A percentile compares a stretch with the other conserved stretches of the same genome.
Evolutionary conservation across 2,888 invertebrate species (phyloP).

Genomic region (Drosophila paranaensis): DNA sequence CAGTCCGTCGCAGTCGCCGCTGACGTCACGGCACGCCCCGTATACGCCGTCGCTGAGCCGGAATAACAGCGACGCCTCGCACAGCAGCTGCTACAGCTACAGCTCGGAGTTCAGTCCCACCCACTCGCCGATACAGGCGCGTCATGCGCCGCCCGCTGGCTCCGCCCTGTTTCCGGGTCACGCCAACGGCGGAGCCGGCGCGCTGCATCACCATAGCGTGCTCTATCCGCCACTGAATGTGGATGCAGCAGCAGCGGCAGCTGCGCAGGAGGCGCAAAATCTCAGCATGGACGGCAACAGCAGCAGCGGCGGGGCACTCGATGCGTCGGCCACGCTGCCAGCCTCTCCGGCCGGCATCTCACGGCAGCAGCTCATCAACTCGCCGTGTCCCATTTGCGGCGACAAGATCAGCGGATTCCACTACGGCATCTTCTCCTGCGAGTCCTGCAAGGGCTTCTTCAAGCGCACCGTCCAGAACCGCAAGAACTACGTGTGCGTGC

Average conservation of each 20-base stretch:
- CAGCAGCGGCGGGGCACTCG: slow-evolving; percentile 34
- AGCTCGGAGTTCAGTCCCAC: slow-evolving; percentile 93
- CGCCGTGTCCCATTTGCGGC: slow-evolving; percentile 97
- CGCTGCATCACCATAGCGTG: slow-evolving; percentile 86
- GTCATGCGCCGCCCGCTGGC: slow-evolving; percentile 84
- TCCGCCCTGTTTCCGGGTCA: slow-evolving; percentile 55
- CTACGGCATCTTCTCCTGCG: slow-evolving; percentile 99
- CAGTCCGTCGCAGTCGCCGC: slow-evolving; percentile 94
- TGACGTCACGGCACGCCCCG: slow-evolving; percentile 92
- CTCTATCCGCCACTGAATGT: slow-evolving; percentile 86
- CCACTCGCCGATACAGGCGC: slow-evolving; percentile 93
- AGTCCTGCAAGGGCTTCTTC: slow-evolving; percentile 99
- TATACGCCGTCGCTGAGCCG: slow-evolving; percentile 93
- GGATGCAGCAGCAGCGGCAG: slow-evolving; percentile 43
- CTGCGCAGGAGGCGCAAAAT: slow-evolving; percentile 72
- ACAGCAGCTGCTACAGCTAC: slow-evolving; percentile 94
- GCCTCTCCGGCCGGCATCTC: slow-evolving; percentile 90
- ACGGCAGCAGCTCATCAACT: slow-evolving; percentile 94
- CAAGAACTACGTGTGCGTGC: slow-evolving; percentile 97
- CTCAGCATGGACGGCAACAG: slow-evolving; percentile 74
- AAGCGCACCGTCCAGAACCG: slow-evolving; percentile 99
- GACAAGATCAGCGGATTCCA: slow-evolving; percentile 99
- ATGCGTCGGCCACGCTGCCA: slow-evolving; percentile 70
- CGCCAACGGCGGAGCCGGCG: slow-evolving; percentile 45
- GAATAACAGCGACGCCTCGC: slow-evolving; percentile 96